These are phyloP conservation scores for Drosophila testacea DNA, from an alignment of 2,888 invertebrate species.

Conservation along the genomic window DNA sequence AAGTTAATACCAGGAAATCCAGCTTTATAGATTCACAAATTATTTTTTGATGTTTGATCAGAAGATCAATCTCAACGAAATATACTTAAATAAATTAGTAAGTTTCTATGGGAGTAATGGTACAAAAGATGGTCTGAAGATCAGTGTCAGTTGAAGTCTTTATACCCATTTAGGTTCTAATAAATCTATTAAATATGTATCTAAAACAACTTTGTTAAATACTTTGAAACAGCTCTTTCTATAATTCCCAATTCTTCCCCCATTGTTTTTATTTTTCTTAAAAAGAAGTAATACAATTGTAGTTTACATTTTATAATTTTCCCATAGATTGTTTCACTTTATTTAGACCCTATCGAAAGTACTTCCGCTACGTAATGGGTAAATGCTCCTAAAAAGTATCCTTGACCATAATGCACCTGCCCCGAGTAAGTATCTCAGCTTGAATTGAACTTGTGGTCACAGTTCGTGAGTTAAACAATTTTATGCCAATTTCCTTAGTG, in stretches of 20 bases:
- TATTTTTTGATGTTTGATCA: too few species aligned
- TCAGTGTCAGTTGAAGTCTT: too few species aligned
- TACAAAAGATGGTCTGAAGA: too few species aligned
- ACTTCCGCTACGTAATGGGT: constrained; percentile 38
- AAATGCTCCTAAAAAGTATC: constrained; percentile 40
- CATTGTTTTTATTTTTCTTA: neutral
- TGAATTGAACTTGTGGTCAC: constrained; percentile 68
- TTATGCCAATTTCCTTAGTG: constrained; percentile 75
- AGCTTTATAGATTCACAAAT: too few species aligned
- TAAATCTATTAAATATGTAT: too few species aligned
- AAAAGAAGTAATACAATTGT: neutral
- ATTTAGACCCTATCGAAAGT: constrained; percentile 44
- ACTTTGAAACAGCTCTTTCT: neutral
- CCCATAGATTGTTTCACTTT: constrained; percentile 38
- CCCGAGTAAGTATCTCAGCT: constrained; percentile 42
- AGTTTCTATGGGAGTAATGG: too few species aligned
- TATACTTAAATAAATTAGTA: too few species aligned
- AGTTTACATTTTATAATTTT: constrained; percentile 21
- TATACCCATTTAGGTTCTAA: too few species aligned
- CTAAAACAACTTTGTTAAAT: too few species aligned
- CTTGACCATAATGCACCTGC: constrained; percentile 70
- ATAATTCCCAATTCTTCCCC: neutral
- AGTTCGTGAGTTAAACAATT: constrained; percentile 73
- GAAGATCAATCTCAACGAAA: too few species aligned
- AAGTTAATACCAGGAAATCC: too few species aligned